These are phyloP conservation scores for Plebejus melissa DNA, from an alignment of 2,888 invertebrate species.

Conservation along the genomic window DNA sequence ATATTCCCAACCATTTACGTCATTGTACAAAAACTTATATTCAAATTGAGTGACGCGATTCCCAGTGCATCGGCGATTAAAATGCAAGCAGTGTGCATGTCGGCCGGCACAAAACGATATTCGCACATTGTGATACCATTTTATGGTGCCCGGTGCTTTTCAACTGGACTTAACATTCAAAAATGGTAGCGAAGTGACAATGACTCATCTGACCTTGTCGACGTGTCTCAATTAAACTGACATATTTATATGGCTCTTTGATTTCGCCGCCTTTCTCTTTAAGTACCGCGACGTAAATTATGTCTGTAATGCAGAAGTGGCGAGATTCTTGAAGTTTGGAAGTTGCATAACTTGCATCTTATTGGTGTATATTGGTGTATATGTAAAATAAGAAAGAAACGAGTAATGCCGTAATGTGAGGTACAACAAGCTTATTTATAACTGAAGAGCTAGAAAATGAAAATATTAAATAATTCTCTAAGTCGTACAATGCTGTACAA, in stretches of 20 bases:
- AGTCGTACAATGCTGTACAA: no score
- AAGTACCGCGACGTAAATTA: neutral
- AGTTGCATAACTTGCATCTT: neutral
- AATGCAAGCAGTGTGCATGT: slow-evolving; percentile 63
- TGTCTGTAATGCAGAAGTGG: neutral
- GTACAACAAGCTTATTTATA: no score
- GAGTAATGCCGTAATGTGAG: neutral
- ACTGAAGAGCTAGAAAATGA: no score
- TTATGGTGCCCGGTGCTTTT: slow-evolving; percentile 76
- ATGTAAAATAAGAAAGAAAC: neutral
- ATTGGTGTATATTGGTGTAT: no score
- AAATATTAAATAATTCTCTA: no score
- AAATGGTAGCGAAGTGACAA: slow-evolving; percentile 60
- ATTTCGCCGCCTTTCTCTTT: slow-evolving; percentile 25
- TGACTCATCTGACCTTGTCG: slow-evolving; percentile 41
- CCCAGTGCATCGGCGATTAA: slow-evolving; percentile 68
- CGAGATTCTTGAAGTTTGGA: neutral
- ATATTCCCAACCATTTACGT: slow-evolving; percentile 17
- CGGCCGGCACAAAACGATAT: slow-evolving; percentile 71
- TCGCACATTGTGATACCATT: slow-evolving; percentile 76
- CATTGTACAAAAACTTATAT: slow-evolving; percentile 34
- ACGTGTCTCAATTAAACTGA: slow-evolving; percentile 37
- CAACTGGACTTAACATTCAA: slow-evolving; percentile 73
- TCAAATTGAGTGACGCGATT: slow-evolving; percentile 41
- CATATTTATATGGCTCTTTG: slow-evolving; percentile 29